Evolutionary conservation across 2,113 vertebrate species (phyloP), one percentile per base, ranked within the genome.

Genomic region (Zosterops borbonicus): DNA sequence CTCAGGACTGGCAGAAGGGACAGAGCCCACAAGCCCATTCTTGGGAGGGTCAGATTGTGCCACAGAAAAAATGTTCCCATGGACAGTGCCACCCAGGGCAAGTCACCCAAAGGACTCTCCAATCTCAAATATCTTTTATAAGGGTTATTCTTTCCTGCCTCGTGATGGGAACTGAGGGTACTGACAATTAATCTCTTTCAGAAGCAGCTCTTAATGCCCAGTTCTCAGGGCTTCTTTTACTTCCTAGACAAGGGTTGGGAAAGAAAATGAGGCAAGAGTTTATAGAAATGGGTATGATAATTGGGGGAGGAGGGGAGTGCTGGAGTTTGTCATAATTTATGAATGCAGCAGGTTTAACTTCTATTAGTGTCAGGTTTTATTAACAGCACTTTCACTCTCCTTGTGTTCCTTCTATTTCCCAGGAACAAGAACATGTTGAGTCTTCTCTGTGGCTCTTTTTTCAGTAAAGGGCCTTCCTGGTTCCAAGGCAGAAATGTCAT

Each of bases 401-500:
- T 88, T 65, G 33, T 5, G 1, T 69, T 94, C 52, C 44, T 78
- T 89, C 52, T 90, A 0, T 90, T 90, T 89, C 76, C 52, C 70
- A 83, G 77, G n/a, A 80, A 39, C 21, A 27, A 55, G 68, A 89
- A 74, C 12, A 3, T 1, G 4, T 73, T 52, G 35, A 24, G 39
- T 84, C 74, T 84, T 92, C 50, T 81, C 68, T 47, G 39, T 91
- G 78, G 29, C 58, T 64, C 50, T 49, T 82, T 70, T 67, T 87
- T 42, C 77, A 82, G n/a, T 67, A 53, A 92, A 83, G 24, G 59
- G 3, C 47, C 76, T 65, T 90, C 33, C 81, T 41, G 58, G 56
- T 96, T 96, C 78, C 44, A 58, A 68, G 64, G 46, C 79, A 90
- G 84, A 84, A 94, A 79, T 91, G 68, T 90, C 88, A 87, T 69